Percentiles rank a stretch among this genome's conserved stretches.
Conservation (phyloP, 92 coral and sea anemone genomes). For the Zoanthus sansibaricus region DNA sequence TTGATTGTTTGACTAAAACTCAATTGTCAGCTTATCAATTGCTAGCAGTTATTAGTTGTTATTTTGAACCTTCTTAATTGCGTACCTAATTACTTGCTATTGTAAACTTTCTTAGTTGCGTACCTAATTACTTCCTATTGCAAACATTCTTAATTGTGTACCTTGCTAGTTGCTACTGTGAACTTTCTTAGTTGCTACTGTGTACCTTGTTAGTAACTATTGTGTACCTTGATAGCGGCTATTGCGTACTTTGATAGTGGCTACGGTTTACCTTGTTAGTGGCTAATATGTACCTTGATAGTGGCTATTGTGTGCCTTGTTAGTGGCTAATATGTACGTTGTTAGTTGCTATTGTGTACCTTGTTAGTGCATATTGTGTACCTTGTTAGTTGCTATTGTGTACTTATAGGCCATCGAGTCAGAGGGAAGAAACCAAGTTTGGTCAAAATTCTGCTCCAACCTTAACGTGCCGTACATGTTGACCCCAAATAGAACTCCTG, state of each 20-base stretch:
- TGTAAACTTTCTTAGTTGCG: too few relatives aligned
- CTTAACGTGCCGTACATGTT: constrained; percentile 91
- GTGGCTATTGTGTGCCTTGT: too few relatives aligned
- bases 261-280: too few relatives aligned
- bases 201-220: too few relatives aligned
- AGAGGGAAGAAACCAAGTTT: constrained; percentile 83
- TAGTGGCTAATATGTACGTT: neutral
- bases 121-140: too few relatives aligned
- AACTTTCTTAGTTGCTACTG: neutral
- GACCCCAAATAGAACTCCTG: constrained; percentile 80
- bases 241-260: too few relatives aligned
- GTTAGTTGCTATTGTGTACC: constrained; percentile 46
- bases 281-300: neutral
- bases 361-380: constrained; percentile 29
- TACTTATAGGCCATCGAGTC: constrained; percentile 85
- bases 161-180: neutral
- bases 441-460: constrained; percentile 85
- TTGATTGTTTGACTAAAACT: too few relatives aligned
- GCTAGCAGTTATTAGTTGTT: too few relatives aligned
- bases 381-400: constrained; percentile 63
- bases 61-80: too few relatives aligned
- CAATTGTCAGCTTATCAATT: too few relatives aligned
- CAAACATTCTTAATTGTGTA: too few relatives aligned
- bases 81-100: too few relatives aligned
- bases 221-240: constrained; percentile 51